Percentiles rank a stretch among this genome's conserved stretches.
Evolutionary conservation across 2,888 invertebrate species (phyloP).

Genomic region (Drosophila kokeensis): DNA sequence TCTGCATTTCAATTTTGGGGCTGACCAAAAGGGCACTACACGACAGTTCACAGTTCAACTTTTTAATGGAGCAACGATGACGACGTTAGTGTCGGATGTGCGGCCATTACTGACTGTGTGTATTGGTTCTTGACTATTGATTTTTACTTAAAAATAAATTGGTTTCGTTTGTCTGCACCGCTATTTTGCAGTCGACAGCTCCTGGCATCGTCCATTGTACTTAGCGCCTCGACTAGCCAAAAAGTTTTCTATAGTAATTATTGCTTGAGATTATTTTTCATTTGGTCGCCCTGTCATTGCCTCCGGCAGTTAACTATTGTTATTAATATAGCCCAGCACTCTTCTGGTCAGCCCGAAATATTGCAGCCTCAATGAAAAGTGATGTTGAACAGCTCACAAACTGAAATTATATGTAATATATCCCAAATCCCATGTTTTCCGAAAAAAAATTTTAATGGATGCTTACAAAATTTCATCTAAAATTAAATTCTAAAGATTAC

Average conservation of each 20-base stretch:
- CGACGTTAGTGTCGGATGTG: slow-evolving; percentile 34
- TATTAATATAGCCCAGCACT: slow-evolving; percentile 64
- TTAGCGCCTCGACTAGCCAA: slow-evolving; percentile 25
- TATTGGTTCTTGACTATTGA: slow-evolving; percentile 65
- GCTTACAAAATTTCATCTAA: slow-evolving; percentile 9
- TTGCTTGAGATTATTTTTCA: slow-evolving; percentile 76
- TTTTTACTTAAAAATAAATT: slow-evolving; percentile 79
- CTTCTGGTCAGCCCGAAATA: slow-evolving; percentile 46
- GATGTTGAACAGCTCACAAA: slow-evolving; percentile 35
- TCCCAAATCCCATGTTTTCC: background rate
- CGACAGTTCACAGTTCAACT: slow-evolving; percentile 15
- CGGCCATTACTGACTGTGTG: slow-evolving; percentile 19
- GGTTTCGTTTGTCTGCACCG: slow-evolving; percentile 76
- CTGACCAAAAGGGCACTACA: slow-evolving; percentile 4
- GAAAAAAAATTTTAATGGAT: slow-evolving; percentile 2
- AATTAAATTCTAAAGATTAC: slow-evolving; percentile 30
- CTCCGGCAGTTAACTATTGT: slow-evolving; percentile 58
- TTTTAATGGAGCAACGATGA: slow-evolving; percentile 40
- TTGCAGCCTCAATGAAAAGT: slow-evolving; percentile 64
- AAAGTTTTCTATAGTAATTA: slow-evolving; percentile 73
- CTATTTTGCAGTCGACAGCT: slow-evolving; percentile 44
- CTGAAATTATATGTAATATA: background rate
- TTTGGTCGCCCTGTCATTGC: slow-evolving; percentile 53
- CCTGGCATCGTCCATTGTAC: slow-evolving; percentile 12
- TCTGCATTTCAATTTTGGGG: slow-evolving; percentile 20